These are phyloP conservation scores for Bombus turneri DNA, from an alignment of 1,140 invertebrate genomes.

Conservation along the genomic window DNA sequence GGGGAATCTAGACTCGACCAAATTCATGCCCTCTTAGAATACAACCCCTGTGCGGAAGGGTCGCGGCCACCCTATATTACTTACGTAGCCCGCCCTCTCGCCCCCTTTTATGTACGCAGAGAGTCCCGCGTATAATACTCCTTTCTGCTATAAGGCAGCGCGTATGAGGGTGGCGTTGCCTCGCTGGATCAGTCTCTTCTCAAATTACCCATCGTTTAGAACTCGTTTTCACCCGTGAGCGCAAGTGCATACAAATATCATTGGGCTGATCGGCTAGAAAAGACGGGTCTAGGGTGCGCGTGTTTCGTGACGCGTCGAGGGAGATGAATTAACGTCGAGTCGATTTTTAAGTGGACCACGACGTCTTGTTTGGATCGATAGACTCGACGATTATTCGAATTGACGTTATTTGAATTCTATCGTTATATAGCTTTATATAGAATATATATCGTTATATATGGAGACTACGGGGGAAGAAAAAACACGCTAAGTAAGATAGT, in stretches of 20 bases:
- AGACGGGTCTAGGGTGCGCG: not conserved
- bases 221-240: slow-evolving; percentile 77
- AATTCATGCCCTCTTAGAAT: slow-evolving; percentile 79
- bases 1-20: slow-evolving; percentile 60
- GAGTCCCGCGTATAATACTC: slow-evolving; percentile 71
- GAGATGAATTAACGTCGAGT: not conserved
- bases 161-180: slow-evolving; percentile 63
- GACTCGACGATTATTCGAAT: too few relatives aligned
- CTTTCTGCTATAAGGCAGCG: slow-evolving; percentile 50
- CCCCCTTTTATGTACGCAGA: slow-evolving; percentile 69
- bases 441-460: too few relatives aligned
- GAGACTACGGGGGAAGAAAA: too few relatives aligned
- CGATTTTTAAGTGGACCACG: not conserved
- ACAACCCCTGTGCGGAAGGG: slow-evolving; percentile 77
- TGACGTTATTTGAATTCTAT: too few relatives aligned
- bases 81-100: slow-evolving; percentile 74
- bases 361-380: not conserved
- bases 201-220: slow-evolving; percentile 81
- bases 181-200: slow-evolving; percentile 63
- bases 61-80: slow-evolving; percentile 78
- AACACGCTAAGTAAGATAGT: too few relatives aligned
- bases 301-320: not conserved
- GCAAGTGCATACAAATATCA: slow-evolving; percentile 74
- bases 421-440: too few relatives aligned
- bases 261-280: slow-evolving; percentile 63